Percentiles rank a stretch among this genome's conserved stretches.
Evolutionary conservation across 35 echinoderm and acorn worm genomes (phyloP).

Genomic region (Apostichopus californicus): DNA sequence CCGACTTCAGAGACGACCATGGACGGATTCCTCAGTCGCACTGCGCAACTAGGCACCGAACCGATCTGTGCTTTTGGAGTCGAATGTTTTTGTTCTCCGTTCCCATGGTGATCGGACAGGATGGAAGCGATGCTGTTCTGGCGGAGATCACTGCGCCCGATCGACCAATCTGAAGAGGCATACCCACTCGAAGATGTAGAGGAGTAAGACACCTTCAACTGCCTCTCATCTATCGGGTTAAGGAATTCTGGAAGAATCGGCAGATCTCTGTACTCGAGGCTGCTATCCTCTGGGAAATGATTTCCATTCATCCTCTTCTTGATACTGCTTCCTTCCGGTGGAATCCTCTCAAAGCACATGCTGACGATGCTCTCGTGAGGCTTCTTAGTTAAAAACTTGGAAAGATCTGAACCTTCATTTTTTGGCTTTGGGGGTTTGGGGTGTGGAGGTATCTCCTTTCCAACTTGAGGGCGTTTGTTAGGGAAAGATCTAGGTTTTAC

Average conservation of each 20-base stretch:
- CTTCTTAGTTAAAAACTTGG: neutral
- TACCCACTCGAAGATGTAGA: conserved; percentile 41
- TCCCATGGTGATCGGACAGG: neutral
- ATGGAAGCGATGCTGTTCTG: neutral
- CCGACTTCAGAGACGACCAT: neutral
- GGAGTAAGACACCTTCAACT: conserved; percentile 15
- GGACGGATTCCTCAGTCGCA: neutral
- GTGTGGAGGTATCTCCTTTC: neutral
- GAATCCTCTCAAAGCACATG: conserved; percentile 2
- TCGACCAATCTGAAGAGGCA: conserved; percentile 31
- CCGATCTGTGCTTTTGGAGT: neutral
- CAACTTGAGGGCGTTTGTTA: neutral
- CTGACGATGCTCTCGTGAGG: neutral
- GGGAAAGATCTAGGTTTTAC: conserved; percentile 25
- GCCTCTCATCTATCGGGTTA: neutral
- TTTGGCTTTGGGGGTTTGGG: conserved; percentile 15
- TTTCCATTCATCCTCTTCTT: neutral
- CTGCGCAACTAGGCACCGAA: neutral
- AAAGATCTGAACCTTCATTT: conserved; percentile 10
- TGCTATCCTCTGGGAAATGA: too few species aligned
- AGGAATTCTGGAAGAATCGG: conserved; percentile 27
- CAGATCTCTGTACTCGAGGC: neutral
- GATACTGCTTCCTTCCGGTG: conserved; percentile 23
- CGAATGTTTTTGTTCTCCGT: neutral
- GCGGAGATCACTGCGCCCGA: neutral